Conservation (phyloP, 1,140 invertebrate species). For the Macrocentrus cingulum region DNA sequence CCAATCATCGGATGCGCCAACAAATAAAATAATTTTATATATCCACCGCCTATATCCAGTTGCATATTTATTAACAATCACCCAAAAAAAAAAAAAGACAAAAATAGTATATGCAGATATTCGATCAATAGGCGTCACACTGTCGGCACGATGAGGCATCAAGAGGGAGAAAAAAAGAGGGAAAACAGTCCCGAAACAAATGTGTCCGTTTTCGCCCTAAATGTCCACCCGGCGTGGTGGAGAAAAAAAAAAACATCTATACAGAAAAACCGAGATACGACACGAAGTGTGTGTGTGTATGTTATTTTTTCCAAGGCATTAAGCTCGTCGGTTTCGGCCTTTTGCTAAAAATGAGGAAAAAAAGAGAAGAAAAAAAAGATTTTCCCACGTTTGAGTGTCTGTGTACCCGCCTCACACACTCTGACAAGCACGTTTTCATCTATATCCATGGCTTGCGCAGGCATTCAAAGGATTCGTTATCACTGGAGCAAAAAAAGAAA, state of each 20-base stretch:
- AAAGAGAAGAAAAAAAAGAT: no score
- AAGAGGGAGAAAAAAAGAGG: slow-evolving; percentile 19
- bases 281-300: slow-evolving; percentile 37
- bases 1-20: not conserved
- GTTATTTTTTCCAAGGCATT: slow-evolving; percentile 59
- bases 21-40: slow-evolving; percentile 23
- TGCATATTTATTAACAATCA: slow-evolving; percentile 7
- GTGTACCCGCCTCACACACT: no score
- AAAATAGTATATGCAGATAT: slow-evolving; percentile 38
- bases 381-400: no score
- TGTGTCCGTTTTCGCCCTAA: slow-evolving; percentile 49
- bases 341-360: no score
- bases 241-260: slow-evolving; percentile 18
- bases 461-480: slow-evolving; percentile 22
- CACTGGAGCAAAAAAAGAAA: slow-evolving; percentile 12
- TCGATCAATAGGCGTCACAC: slow-evolving; percentile 37
- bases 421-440: slow-evolving; percentile 15
- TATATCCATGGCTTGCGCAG: not conserved
- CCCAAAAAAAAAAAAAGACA: no score
- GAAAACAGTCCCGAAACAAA: slow-evolving; percentile 36
- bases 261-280: slow-evolving; percentile 18
- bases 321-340: slow-evolving; percentile 48
- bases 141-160: not conserved
- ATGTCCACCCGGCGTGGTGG: slow-evolving; percentile 44
- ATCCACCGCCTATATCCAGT: slow-evolving; percentile 6